Evolutionary conservation across 2,113 vertebrate genomes (phyloP).

Genomic region (Raja brachyura): DNA sequence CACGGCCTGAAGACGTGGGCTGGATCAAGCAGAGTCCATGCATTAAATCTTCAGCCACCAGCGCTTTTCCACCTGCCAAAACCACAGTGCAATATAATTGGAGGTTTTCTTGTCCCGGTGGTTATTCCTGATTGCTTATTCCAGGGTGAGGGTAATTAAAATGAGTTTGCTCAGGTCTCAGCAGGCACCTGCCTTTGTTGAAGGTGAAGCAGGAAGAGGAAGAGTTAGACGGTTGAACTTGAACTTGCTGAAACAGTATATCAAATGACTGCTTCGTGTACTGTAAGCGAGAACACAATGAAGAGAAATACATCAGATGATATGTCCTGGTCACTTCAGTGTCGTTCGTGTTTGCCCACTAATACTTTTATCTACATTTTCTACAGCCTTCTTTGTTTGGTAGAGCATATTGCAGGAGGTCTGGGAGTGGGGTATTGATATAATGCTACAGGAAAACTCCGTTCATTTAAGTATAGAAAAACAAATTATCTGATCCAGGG

Average conservation of each 20-base stretch:
- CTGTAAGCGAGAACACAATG: neutral
- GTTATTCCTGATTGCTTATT: neutral
- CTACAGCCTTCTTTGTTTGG: neutral
- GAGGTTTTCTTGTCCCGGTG: neutral
- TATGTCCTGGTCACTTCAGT: neutral
- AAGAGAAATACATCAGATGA: neutral
- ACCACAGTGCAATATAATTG: neutral
- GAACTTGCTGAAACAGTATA: neutral
- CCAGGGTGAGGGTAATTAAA: neutral
- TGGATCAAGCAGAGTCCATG: too few species aligned
- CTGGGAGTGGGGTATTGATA: neutral
- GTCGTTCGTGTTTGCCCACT: neutral
- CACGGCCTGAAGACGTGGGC: too few species aligned
- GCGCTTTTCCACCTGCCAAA: neutral
- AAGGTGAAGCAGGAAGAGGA: neutral
- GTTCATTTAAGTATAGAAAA: neutral
- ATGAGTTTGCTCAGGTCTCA: neutral
- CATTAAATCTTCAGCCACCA: neutral
- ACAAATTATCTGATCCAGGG: neutral
- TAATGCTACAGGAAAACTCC: neutral
- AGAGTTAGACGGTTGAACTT: neutral
- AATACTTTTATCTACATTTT: neutral
- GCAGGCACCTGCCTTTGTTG: neutral
- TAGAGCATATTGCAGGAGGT: neutral
- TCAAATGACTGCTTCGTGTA: neutral